phyloP scores from a whole-genome alignment of 2,113 vertebrate species.

The Albula goreensis region DNA sequence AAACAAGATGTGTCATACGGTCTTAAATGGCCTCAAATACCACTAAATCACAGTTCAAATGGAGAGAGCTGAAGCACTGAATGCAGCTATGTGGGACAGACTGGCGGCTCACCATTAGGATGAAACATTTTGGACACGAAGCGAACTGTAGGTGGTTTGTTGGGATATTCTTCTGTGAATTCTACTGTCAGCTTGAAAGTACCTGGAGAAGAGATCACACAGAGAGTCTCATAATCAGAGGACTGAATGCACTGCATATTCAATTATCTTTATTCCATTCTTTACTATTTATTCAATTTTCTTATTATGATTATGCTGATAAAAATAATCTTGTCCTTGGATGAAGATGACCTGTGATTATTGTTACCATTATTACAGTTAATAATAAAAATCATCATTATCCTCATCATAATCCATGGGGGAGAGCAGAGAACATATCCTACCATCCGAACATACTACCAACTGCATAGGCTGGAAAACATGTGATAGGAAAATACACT shows the following conservation, averaged over 20 bases:
- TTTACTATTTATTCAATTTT: no score
- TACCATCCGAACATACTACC: no score
- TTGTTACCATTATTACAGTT: no score
- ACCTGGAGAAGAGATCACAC: constrained; percentile 61
- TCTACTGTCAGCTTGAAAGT: constrained; percentile 89
- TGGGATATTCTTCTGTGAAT: constrained; percentile 88
- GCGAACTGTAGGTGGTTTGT: constrained; percentile 87
- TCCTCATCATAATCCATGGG: no score
- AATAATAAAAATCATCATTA: no score
- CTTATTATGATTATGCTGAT: no score
- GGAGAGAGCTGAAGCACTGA: neutral
- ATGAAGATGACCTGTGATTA: no score
- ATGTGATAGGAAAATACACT: neutral
- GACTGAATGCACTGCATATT: no score
- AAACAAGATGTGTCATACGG: neutral
- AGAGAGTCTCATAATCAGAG: neutral
- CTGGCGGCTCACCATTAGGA: constrained; percentile 51
- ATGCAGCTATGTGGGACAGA: neutral
- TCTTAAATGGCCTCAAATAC: neutral
- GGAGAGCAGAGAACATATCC: no score
- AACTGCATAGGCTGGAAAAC: neutral
- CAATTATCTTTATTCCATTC: no score
- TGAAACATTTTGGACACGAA: constrained; percentile 75
- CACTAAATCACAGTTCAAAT: neutral
- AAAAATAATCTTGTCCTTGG: no score